Evolutionary conservation across 1,140 invertebrate genomes (phyloP), one percentile per base, ranked within the genome.

Genomic region (Danaus melanippus): DNA sequence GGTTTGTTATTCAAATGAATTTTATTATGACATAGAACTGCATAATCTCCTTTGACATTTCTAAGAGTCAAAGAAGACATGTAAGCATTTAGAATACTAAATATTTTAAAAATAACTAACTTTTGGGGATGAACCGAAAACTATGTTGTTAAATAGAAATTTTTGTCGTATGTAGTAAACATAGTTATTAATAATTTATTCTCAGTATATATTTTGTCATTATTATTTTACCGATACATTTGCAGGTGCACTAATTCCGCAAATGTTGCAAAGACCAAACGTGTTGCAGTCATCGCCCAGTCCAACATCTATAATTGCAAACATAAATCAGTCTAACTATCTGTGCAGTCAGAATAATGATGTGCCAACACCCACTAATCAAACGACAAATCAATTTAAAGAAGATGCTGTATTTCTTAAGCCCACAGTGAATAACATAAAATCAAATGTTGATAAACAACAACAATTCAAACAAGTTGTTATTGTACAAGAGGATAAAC

Each of bases 271-370:
- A 39, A 62, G 77, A 15, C 80, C 78, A 0, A 86, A 82, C 58
- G 62, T 71, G 10, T 73, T 76, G 64, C 73, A 80, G 50, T 85
- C 82, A 1, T 86, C 86, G 12, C 84, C 86, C 0, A 87, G 85
- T 55, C 85, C 84, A 4, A 87, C 76, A 7, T 82, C 84, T 17
- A 80, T 88, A 53, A 87, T 87, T 43, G 61, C 68, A 17, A 82
- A 73, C 64, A 84, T 87, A 56, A 87, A 88, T 55, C 85, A 87
- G 32, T 84, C 85, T 0, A 86, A 78, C 51, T 87, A 75, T 63
- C 65, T 86, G 49, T 87, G 83, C 62, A 83, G 73, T 53, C 69
- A 79, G 57, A 65, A 71, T 9, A 53, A 73, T 7, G 78, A 77
- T 0, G 15, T 61, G 0, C 61, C 65, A 42, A 32, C 59, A 44